Percentiles rank a stretch among this genome's conserved stretches.
phyloP scores from a whole-genome alignment of 2,113 vertebrate genomes.

The Plestiodon gilberti region DNA sequence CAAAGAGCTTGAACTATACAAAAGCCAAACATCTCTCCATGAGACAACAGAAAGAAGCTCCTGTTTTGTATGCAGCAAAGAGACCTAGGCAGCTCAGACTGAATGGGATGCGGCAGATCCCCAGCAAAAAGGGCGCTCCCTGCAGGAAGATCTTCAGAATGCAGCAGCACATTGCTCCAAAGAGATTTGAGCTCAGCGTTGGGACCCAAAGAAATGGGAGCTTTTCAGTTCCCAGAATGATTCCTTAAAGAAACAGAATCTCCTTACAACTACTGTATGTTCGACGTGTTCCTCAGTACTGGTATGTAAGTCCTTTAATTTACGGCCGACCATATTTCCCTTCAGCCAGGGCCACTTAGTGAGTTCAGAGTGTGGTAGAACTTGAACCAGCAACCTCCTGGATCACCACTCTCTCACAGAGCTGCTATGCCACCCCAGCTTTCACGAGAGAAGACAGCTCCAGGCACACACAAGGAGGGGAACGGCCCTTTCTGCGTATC shows the following conservation, averaged over 20 bases:
- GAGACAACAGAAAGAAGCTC: not conserved
- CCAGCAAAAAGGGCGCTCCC: not conserved
- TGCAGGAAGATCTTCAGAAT: not conserved
- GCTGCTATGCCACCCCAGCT: not conserved
- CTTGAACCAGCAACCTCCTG: not conserved
- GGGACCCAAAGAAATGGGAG: not conserved
- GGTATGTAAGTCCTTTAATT: not conserved
- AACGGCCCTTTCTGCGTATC: not conserved
- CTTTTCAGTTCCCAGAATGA: not conserved
- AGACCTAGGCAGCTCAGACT: conserved; percentile 12
- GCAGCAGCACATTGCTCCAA: not conserved
- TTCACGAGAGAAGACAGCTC: not conserved
- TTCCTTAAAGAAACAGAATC: not conserved
- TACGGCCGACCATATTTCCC: not conserved
- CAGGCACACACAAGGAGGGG: not conserved
- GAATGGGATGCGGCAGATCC: not conserved
- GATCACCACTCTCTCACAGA: too few species aligned
- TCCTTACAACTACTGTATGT: not conserved
- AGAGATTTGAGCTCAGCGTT: not conserved
- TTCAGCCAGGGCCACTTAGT: not conserved
- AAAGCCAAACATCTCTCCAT: too few species aligned
- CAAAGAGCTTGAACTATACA: not conserved
- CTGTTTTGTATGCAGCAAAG: conserved; percentile 3
- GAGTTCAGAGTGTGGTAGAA: not conserved
- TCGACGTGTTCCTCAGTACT: too few species aligned